Evolutionary conservation across 2,888 invertebrate genomes (phyloP).

Genomic region (Schizaphis graminum): DNA sequence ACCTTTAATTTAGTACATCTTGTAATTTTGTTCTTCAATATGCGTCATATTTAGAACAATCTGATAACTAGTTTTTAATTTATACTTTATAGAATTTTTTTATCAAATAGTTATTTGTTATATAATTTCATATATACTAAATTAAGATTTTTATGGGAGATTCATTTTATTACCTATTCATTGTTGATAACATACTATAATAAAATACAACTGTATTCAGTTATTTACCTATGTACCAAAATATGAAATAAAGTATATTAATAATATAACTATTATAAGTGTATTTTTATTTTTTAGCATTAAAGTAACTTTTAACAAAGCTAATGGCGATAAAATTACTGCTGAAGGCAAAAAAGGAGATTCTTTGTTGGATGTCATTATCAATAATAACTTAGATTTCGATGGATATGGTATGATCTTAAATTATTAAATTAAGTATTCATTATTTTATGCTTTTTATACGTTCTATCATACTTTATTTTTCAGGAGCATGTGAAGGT

Average conservation of each 20-base stretch:
- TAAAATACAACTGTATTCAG: background rate
- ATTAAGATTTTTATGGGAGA: background rate
- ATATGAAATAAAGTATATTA: background rate
- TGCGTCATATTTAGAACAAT: background rate
- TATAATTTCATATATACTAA: background rate
- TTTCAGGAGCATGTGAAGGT: conserved; percentile 88
- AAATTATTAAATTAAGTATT: background rate
- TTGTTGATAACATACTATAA: background rate
- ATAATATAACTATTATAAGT: background rate
- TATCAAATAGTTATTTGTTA: background rate
- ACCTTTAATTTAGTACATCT: background rate
- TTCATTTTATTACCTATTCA: background rate
- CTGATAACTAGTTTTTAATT: background rate
- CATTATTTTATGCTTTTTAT: background rate
- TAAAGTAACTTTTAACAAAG: conserved; percentile 82
- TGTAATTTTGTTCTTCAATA: background rate
- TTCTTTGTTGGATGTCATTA: conserved; percentile 86
- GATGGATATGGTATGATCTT: conserved; percentile 81
- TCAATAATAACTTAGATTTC: conserved; percentile 87
- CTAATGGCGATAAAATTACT: conserved; percentile 80
- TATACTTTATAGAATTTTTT: background rate
- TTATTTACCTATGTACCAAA: background rate
- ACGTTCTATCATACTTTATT: background rate
- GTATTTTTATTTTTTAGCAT: conserved; percentile 72
- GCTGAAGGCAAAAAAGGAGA: conserved; percentile 88